These are phyloP conservation scores for Trematomus loennbergii DNA, from an alignment of 2,113 vertebrate species.

Conservation along the genomic window DNA sequence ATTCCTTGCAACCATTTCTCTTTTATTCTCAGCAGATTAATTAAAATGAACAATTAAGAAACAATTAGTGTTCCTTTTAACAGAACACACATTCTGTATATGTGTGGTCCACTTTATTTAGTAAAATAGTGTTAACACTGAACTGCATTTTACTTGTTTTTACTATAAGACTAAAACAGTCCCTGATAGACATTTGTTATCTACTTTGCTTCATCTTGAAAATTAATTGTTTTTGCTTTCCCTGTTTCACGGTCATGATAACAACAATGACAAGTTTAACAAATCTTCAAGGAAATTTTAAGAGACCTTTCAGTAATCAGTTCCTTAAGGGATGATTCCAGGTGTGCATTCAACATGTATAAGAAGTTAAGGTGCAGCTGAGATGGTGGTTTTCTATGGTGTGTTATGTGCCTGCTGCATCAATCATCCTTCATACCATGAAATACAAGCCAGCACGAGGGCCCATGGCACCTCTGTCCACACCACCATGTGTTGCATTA, in stretches of 20 bases:
- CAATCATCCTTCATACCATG: conserved; percentile 46
- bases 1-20: conserved; percentile 19
- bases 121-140: not conserved
- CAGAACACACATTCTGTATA: conserved; percentile 8
- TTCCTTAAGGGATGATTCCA: conserved; percentile 30
- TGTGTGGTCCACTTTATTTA: conserved; percentile 29
- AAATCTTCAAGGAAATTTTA: conserved; percentile 42
- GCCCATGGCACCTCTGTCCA: conserved; percentile 64
- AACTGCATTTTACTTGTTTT: conserved; percentile 12
- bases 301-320: conserved; percentile 33
- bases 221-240: conserved; percentile 28
- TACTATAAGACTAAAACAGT: conserved; percentile 27
- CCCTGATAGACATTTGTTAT: conserved; percentile 33
- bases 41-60: conserved; percentile 54
- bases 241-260: conserved; percentile 15
- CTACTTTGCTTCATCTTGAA: conserved; percentile 24
- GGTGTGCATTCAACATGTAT: conserved; percentile 13
- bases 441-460: conserved; percentile 61
- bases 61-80: conserved; percentile 22
- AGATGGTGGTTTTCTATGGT: conserved; percentile 19
- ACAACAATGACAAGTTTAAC: conserved; percentile 27
- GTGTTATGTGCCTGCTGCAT: conserved; percentile 34
- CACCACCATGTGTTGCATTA: conserved; percentile 77
- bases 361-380: conserved; percentile 1
- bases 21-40: conserved; percentile 41